Conservation (phyloP, 2,113 vertebrate genomes). For the Thunnus thynnus region DNA sequence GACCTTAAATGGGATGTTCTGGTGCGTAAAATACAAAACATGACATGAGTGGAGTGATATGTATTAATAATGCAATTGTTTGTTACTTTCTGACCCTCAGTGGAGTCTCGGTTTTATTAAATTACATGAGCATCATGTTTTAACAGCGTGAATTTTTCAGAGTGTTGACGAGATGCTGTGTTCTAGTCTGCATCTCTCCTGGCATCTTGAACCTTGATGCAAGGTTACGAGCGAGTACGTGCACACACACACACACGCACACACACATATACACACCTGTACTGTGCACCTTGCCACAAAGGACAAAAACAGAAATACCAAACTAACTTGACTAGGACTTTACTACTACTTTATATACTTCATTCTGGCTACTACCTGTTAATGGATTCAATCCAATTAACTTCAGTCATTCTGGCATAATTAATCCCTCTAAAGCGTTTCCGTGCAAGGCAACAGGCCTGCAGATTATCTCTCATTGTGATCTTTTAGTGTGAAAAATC, state of each 20-base stretch:
- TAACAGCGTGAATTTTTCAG: background rate
- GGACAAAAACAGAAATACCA: background rate
- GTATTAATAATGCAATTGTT: background rate
- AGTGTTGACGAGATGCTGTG: background rate
- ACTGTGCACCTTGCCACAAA: background rate
- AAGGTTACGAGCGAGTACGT: background rate
- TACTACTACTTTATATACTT: background rate
- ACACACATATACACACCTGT: background rate
- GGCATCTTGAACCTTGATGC: constrained; percentile 1
- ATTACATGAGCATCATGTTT: constrained; percentile 21
- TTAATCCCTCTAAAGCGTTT: constrained; percentile 51
- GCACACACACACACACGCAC: constrained; percentile 4
- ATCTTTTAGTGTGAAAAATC: constrained; percentile 47
- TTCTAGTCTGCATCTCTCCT: background rate
- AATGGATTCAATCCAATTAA: constrained; percentile 54
- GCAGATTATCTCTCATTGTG: constrained; percentile 56
- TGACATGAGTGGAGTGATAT: background rate
- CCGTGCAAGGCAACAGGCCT: constrained; percentile 19
- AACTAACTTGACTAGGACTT: background rate
- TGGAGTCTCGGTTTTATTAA: background rate
- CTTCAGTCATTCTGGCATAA: constrained; percentile 38
- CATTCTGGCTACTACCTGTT: constrained; percentile 17
- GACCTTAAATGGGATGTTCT: background rate
- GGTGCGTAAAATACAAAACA: background rate
- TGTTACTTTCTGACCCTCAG: background rate